Evolutionary conservation across 2,113 vertebrate species (phyloP).

Genomic region (Nothoprocta perdicaria): DNA sequence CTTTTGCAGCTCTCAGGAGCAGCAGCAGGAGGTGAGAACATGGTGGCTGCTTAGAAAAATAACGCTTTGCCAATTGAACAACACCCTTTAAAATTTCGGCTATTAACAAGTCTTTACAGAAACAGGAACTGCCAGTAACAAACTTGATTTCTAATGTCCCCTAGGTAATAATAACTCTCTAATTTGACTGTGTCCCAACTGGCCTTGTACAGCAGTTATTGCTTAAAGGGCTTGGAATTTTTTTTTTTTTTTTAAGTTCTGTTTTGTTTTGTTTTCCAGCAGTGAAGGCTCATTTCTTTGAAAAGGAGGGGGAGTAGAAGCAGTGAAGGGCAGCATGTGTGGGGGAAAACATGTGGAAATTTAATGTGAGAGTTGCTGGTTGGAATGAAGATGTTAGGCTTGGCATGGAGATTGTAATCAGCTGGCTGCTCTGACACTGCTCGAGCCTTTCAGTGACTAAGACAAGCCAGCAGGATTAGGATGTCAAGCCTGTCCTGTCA

Average conservation of each 20-base stretch:
- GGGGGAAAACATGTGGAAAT: conserved; percentile 56
- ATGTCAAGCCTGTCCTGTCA: conserved; percentile 83
- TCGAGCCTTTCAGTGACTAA: conserved; percentile 77
- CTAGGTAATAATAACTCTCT: conserved; percentile 79
- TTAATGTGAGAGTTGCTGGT: conserved; percentile 62
- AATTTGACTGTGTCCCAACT: conserved; percentile 77
- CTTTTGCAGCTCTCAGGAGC: conserved; percentile 40
- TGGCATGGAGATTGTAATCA: conserved; percentile 75
- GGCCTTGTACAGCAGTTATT: conserved; percentile 61
- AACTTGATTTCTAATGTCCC: conserved; percentile 77
- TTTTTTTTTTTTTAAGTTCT: not conserved
- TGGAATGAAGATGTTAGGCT: conserved; percentile 80
- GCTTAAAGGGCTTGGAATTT: conserved; percentile 50
- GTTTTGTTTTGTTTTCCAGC: conserved; percentile 37
- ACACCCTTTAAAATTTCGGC: conserved; percentile 76
- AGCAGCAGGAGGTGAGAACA: conserved; percentile 66
- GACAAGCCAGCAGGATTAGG: conserved; percentile 81
- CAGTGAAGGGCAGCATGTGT: not conserved
- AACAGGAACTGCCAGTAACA: conserved; percentile 76
- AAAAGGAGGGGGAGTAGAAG: not conserved
- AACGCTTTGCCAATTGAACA: conserved; percentile 71
- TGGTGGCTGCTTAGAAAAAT: conserved; percentile 74
- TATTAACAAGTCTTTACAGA: conserved; percentile 77
- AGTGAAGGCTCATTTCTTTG: conserved; percentile 37
- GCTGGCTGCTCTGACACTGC: conserved; percentile 75